These are phyloP conservation scores for Melitaea athalia DNA, from an alignment of 2,888 invertebrate species.

Conservation along the genomic window DNA sequence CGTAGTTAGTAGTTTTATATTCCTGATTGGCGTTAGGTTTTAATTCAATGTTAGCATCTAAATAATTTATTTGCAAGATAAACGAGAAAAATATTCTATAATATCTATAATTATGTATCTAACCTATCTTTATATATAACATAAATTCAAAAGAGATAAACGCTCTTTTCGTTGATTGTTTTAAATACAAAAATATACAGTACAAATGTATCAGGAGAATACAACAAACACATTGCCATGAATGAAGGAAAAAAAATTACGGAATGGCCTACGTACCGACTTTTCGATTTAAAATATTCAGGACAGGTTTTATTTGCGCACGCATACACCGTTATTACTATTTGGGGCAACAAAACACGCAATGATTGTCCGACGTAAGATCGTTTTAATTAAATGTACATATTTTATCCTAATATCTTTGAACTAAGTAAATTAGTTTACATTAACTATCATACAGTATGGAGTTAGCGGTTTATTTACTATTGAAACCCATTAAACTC, in stretches of 20 bases:
- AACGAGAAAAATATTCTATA: too few relatives aligned
- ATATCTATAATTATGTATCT: too few relatives aligned
- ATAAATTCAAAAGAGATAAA: too few relatives aligned
- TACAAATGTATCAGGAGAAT: slow-evolving; percentile 49
- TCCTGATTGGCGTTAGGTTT: too few relatives aligned
- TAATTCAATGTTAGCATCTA: too few relatives aligned
- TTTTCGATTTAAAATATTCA: slow-evolving; percentile 40
- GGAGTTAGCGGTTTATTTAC: neutral
- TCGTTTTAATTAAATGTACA: slow-evolving; percentile 33
- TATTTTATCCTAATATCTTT: slow-evolving; percentile 28
- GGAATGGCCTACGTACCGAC: slow-evolving; percentile 31
- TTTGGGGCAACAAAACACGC: slow-evolving; percentile 65
- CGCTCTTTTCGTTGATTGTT: slow-evolving; percentile 21
- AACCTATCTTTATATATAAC: too few relatives aligned
- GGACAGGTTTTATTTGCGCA: slow-evolving; percentile 45
- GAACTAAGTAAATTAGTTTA: neutral
- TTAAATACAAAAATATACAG: slow-evolving; percentile 59
- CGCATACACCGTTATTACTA: slow-evolving; percentile 69
- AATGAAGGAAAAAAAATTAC: slow-evolving; percentile 27
- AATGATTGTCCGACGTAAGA: slow-evolving; percentile 52
- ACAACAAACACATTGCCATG: slow-evolving; percentile 21
- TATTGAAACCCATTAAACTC: neutral
- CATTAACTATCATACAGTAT: neutral
- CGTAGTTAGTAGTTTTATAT: too few relatives aligned
- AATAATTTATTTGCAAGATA: too few relatives aligned